These are phyloP conservation scores for Drosophila demipolita DNA, from an alignment of 2,888 invertebrate species.

Conservation along the genomic window DNA sequence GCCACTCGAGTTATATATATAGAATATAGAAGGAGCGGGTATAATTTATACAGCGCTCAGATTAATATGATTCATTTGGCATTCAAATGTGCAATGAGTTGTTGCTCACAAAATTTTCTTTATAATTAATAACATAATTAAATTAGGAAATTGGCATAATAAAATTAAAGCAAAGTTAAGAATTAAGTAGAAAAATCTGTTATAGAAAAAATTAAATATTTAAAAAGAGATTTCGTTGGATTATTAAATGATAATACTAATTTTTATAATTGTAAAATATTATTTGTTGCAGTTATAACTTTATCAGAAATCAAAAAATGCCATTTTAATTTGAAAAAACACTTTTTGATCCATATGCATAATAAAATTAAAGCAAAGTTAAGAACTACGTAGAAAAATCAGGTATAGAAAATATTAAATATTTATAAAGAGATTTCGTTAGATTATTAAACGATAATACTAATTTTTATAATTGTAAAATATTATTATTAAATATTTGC, in stretches of 20 bases:
- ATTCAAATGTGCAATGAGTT: conserved; percentile 7
- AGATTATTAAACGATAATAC: too few species aligned
- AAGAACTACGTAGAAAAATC: background rate
- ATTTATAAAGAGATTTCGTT: too few species aligned
- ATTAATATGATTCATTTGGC: conserved; percentile 29
- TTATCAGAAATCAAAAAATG: background rate
- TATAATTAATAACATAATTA: conserved; percentile 9
- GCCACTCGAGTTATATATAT: conserved; percentile 11
- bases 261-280: background rate
- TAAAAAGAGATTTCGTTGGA: background rate
- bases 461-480: too few species aligned
- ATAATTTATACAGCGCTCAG: conserved; percentile 11
- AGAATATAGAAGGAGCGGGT: background rate
- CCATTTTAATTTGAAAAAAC: too few species aligned
- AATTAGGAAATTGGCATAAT: background rate
- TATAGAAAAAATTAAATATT: background rate
- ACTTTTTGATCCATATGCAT: background rate
- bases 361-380: background rate
- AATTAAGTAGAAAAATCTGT: background rate
- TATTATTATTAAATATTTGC: background rate
- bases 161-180: background rate
- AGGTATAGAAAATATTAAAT: background rate
- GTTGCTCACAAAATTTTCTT: background rate
- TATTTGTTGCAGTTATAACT: background rate
- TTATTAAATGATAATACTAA: background rate